Evolutionary conservation across 1,140 invertebrate genomes (phyloP).

Genomic region (Piezodorus guildinii): DNA sequence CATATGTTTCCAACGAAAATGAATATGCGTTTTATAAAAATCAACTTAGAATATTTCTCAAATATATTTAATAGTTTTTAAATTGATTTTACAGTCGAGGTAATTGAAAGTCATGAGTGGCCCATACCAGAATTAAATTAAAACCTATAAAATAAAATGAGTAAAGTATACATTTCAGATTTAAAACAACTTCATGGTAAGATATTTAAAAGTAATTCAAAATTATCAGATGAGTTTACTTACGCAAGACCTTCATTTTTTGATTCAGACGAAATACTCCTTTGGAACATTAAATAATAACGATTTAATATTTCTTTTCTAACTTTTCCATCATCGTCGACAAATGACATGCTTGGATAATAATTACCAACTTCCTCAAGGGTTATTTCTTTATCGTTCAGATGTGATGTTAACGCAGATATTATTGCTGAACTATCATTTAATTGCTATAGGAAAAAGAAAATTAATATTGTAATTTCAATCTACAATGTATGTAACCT

Average conservation of each 20-base stretch:
- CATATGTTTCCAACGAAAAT: no score
- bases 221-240: slow-evolving; percentile 32
- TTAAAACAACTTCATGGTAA: no score
- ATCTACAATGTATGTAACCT: no score
- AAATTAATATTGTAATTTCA: background rate
- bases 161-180: no score
- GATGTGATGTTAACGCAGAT: slow-evolving; percentile 68
- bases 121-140: no score
- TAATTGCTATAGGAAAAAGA: slow-evolving; percentile 53
- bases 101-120: no score
- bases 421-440: slow-evolving; percentile 92
- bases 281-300: slow-evolving; percentile 86
- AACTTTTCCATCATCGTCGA: slow-evolving; percentile 53
- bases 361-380: slow-evolving; percentile 63
- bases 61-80: no score
- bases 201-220: no score
- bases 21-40: no score
- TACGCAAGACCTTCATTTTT: slow-evolving; percentile 51
- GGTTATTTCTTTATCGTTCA: slow-evolving; percentile 49
- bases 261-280: slow-evolving; percentile 40
- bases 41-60: no score
- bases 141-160: no score
- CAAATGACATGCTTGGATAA: slow-evolving; percentile 63
- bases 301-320: slow-evolving; percentile 79
- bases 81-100: no score